These are phyloP conservation scores for Idaea biselata DNA, from an alignment of 2,888 invertebrate genomes.

Conservation along the genomic window DNA sequence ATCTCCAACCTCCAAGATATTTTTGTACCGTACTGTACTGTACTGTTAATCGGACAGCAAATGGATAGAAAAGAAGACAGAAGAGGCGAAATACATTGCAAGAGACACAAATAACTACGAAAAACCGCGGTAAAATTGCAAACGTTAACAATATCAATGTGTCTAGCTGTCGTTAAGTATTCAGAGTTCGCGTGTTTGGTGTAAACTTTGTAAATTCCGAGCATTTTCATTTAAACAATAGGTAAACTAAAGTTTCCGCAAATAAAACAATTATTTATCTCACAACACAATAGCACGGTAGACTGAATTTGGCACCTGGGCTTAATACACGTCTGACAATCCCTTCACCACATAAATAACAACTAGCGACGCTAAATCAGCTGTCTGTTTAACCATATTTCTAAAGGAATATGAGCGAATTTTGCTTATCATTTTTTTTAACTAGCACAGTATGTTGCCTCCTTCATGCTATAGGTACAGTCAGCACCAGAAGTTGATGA, in stretches of 20 bases:
- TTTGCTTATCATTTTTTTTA: not conserved
- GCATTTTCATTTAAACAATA: not conserved
- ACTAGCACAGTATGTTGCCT: not conserved
- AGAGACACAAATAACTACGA: no score
- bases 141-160: no score
- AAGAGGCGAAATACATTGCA: no score
- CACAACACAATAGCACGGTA: conserved; percentile 13
- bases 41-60: no score
- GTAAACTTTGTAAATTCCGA: not conserved
- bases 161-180: no score
- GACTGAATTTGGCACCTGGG: conserved; percentile 20
- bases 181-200: no score
- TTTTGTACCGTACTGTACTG: no score
- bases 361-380: not conserved
- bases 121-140: no score
- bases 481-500: not conserved
- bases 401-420: not conserved
- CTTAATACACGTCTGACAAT: conserved; percentile 15
- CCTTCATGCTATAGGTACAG: not conserved
- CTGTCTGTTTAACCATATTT: conserved; percentile 9
- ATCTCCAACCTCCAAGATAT: no score
- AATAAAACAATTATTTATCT: conserved; percentile 10
- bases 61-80: no score
- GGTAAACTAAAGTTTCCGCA: not conserved
- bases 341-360: conserved; percentile 7